Evolutionary conservation across 2,797 vertebrate species (phyloP).

Genomic region (Sus cebifrons): DNA sequence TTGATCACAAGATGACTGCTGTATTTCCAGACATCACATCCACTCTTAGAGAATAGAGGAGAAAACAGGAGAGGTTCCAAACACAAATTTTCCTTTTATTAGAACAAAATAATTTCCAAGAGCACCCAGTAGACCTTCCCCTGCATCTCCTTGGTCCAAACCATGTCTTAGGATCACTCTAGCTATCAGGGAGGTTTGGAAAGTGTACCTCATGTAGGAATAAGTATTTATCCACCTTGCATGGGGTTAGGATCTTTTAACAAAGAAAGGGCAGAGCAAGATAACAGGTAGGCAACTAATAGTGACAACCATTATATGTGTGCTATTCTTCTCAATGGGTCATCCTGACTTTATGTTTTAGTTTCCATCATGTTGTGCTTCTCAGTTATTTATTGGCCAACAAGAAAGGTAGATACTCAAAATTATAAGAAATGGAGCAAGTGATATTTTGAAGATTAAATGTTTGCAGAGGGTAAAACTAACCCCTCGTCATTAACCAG

Average conservation of each 20-base stretch:
- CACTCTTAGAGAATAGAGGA: not conserved
- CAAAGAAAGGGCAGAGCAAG: not conserved
- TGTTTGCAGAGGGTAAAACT: not conserved
- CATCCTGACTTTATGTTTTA: not conserved
- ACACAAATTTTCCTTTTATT: not conserved
- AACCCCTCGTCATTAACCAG: not conserved
- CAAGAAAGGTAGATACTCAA: not conserved
- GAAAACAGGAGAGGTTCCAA: not conserved
- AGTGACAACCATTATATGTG: not conserved
- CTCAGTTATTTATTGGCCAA: not conserved
- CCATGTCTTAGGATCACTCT: not conserved
- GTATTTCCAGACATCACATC: not conserved
- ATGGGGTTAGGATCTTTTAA: not conserved
- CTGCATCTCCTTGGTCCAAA: not conserved
- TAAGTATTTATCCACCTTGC: not conserved
- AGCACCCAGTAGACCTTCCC: accelerated
- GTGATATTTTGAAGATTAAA: not conserved
- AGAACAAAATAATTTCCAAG: not conserved
- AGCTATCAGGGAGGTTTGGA: not conserved
- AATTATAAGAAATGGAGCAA: not conserved
- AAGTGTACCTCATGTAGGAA: not conserved
- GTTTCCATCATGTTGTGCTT: not conserved
- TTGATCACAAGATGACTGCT: not conserved
- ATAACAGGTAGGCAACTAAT: not conserved
- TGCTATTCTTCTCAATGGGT: not conserved